Evolutionary conservation across 2,888 invertebrate species (phyloP).

Genomic region (Lithophane semibrunnea): DNA sequence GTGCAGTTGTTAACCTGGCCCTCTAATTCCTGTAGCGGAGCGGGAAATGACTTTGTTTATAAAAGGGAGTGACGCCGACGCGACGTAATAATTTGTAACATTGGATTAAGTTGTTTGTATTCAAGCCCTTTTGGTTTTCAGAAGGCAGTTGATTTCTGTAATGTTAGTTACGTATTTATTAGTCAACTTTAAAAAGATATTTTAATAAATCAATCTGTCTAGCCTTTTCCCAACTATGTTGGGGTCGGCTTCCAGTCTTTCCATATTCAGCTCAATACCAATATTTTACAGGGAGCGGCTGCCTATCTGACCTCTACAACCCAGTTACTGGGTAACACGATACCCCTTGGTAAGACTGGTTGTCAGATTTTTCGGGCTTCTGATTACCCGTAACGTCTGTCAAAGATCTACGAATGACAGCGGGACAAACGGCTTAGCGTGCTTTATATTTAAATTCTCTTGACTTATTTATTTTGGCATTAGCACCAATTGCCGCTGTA

Average conservation of each 20-base stretch:
- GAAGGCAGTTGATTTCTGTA: not conserved
- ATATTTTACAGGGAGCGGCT: too few species aligned
- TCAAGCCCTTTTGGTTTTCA: not conserved
- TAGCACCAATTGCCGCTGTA: not conserved
- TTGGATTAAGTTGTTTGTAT: conserved; percentile 23
- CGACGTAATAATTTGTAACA: conserved; percentile 46
- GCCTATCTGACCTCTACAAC: too few species aligned
- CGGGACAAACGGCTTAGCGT: too few species aligned
- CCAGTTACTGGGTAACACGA: too few species aligned
- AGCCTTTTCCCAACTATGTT: too few species aligned
- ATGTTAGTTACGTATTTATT: not conserved
- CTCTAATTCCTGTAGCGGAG: conserved; percentile 42
- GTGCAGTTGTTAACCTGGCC: not conserved
- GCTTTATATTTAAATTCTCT: not conserved
- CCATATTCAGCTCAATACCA: too few species aligned
- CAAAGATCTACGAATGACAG: too few species aligned
- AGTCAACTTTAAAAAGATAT: not conserved
- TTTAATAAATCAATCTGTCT: too few species aligned
- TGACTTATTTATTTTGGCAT: not conserved
- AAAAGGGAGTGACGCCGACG: conserved; percentile 27
- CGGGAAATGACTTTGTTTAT: conserved; percentile 60
- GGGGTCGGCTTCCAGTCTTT: too few species aligned
- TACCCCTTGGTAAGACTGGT: too few species aligned
- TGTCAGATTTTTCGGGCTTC: too few species aligned
- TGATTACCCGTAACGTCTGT: too few species aligned